Base-by-base conservation (phyloP, 2,888 invertebrate genomes). In the Melanchra persicariae region DNA sequence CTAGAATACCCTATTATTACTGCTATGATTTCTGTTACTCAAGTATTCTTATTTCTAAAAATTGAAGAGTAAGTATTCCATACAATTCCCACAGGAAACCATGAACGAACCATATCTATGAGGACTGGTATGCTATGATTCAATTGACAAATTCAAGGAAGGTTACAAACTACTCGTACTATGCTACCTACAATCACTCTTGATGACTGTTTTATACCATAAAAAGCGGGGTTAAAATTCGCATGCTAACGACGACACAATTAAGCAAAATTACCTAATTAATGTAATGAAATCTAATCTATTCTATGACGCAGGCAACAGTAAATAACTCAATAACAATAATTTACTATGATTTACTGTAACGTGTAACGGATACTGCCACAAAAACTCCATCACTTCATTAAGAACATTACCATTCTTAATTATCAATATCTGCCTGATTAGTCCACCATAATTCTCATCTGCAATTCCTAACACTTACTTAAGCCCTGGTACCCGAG, bases 391-490 rank as follows among this genome's bases (percentile, higher is more conserved):
- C 0, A 40, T 37, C 15, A 12, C 45, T 47, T 72, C 51, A 61
- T 61, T 62, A 72, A 24, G 15, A 54, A n/a, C 26, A 71, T 71
- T 72, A 72, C 26, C 62, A 72, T 71, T 73, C 34, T 12, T 71
- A 62, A 54, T 62, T n/a, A 30, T 40, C 15, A 54, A 47, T 72
- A 37, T 55, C 30, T 71, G 71, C 9, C 12, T 71, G 9, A 68
- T 37, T 47, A 62, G 47, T 24, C 22, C 26, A n/a, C 15, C 37
- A 60, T 45, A 0, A 49, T 51, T 22, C 19, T 40, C 9, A 61
- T 37, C 26, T 37, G 8, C 26, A 57, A 58, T 19, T 60, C 22
- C n/a, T 47, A 24, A 40, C 7, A 26, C 40, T n/a, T 34, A 22
- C 63, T 6, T 22, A 45, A 57, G 37, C 17, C 47, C 51, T 40